Conservation (phyloP, 2,113 vertebrate species). For the Anthoscopus minutus region DNA sequence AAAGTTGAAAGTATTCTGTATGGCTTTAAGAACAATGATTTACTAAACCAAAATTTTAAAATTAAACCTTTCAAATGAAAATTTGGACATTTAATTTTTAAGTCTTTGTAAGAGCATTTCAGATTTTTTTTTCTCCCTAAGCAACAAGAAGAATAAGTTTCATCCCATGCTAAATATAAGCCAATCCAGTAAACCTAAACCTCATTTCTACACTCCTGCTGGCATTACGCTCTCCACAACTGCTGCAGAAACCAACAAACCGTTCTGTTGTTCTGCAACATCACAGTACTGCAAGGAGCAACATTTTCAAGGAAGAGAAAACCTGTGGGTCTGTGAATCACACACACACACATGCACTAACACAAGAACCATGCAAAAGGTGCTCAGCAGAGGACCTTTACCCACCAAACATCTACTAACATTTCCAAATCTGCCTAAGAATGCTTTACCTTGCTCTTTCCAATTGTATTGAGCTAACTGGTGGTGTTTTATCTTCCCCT, state of each 20-base stretch:
- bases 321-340: neutral
- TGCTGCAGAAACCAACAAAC: neutral
- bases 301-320: neutral
- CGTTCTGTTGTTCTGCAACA: neutral
- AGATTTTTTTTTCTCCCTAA: neutral
- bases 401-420: neutral
- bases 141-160: neutral
- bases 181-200: neutral
- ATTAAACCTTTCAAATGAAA: neutral
- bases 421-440: neutral
- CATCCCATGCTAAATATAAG: neutral
- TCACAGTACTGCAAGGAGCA: neutral
- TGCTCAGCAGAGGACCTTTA: neutral
- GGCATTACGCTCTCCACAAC: neutral
- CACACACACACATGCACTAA: neutral
- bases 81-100: neutral
- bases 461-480: neutral
- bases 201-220: neutral
- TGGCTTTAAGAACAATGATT: neutral
- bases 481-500: neutral
- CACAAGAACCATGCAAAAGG: neutral
- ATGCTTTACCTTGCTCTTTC: neutral
- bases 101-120: neutral
- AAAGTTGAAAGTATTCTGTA: neutral
- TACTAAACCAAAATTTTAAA: neutral